Evolutionary conservation across 2,888 invertebrate genomes (phyloP).

Genomic region (Melanostoma scalare): DNA sequence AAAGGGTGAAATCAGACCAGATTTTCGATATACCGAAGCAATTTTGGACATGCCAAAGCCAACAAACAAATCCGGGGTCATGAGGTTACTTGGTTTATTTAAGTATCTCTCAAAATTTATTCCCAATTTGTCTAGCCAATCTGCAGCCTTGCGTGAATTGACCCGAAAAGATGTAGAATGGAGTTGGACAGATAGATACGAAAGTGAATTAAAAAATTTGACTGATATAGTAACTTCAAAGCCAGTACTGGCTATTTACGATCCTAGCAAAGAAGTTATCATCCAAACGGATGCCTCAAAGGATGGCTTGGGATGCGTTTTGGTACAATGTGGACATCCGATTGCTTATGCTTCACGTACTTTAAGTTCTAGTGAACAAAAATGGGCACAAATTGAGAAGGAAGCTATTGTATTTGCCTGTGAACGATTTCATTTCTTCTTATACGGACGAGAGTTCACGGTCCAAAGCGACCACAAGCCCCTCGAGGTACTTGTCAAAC

Average conservation of each 20-base stretch:
- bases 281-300: conserved; percentile 75
- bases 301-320: conserved; percentile 75
- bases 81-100: conserved; percentile 58
- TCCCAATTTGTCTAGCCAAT: conserved; percentile 61
- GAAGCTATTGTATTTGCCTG: conserved; percentile 77
- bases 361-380: no score
- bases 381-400: not conserved
- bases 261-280: conserved; percentile 71
- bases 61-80: conserved; percentile 40
- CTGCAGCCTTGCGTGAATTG: conserved; percentile 50
- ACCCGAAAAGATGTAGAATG: conserved; percentile 56
- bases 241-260: conserved; percentile 54
- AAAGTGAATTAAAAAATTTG: conserved; percentile 25
- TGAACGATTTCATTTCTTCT: conserved; percentile 77
- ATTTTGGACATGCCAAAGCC: conserved; percentile 51
- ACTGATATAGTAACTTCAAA: conserved; percentile 13
- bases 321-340: conserved; percentile 75
- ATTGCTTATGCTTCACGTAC: no score
- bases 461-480: conserved; percentile 76
- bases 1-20: conserved; percentile 62
- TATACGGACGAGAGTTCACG: conserved; percentile 7
- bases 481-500: conserved; percentile 75
- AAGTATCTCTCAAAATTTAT: conserved; percentile 72
- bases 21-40: conserved; percentile 50
- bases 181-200: conserved; percentile 40